A percentile compares a stretch with the other conserved stretches of the same genome.
Conservation (phyloP, 2,888 invertebrate genomes). For the Xanthorhoe spadicearia region DNA sequence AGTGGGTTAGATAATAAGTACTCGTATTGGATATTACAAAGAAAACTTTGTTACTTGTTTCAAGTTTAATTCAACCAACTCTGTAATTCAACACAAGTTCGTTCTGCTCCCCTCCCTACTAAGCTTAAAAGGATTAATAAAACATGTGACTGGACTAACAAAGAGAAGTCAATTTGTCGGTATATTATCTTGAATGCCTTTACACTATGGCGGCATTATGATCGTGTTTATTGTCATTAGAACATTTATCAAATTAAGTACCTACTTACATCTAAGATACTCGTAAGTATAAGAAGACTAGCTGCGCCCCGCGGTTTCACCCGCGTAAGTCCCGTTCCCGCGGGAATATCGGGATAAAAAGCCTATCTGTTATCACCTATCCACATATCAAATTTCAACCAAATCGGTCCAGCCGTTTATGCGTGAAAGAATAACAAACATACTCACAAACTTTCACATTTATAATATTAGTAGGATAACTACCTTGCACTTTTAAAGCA, state of each 20-base stretch:
- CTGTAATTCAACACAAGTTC: conserved; percentile 7
- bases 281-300: no score
- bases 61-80: neutral
- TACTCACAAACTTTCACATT: no score
- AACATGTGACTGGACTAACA: conserved; percentile 26
- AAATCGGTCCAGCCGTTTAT: no score
- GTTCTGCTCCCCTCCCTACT: conserved; percentile 9
- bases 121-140: conserved; percentile 30
- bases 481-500: neutral
- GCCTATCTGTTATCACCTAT: no score
- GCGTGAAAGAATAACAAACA: no score
- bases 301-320: no score
- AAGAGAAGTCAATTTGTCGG: conserved; percentile 28
- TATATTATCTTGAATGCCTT: conserved; percentile 22
- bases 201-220: conserved; percentile 12
- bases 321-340: no score
- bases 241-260: neutral
- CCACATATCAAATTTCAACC: no score
- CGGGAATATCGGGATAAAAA: no score
- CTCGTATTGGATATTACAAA: no score
- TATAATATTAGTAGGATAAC: neutral
- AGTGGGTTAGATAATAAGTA: no score
- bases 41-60: neutral
- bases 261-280: neutral
- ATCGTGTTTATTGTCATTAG: conserved; percentile 7